These are phyloP conservation scores for Popillia japonica DNA, from an alignment of 1,140 invertebrate species.

Conservation along the genomic window DNA sequence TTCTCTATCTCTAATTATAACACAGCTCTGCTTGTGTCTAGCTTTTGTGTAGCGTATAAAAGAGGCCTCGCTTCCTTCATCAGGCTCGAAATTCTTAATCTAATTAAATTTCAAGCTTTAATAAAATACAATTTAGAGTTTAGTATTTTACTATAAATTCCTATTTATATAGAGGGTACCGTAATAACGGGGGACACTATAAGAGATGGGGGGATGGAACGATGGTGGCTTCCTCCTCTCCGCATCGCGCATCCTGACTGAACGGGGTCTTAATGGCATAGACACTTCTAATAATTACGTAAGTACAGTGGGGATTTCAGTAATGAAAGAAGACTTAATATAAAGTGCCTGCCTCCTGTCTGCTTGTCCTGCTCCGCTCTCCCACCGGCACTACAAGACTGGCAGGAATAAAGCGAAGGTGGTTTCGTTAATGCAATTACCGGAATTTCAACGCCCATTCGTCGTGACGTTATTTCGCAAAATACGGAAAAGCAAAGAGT, in stretches of 20 bases:
- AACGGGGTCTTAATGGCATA: slow-evolving; percentile 17
- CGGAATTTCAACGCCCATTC: slow-evolving; percentile 17
- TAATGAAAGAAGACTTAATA: slow-evolving; percentile 35
- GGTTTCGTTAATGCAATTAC: slow-evolving; percentile 32
- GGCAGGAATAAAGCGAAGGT: slow-evolving; percentile 3
- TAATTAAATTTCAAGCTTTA: slow-evolving; percentile 3
- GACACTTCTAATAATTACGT: slow-evolving; percentile 34
- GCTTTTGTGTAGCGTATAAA: too few relatives aligned
- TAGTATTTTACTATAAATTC: slow-evolving; percentile 12
- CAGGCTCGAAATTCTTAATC: neutral
- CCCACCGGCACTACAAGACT: neutral
- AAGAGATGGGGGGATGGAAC: neutral
- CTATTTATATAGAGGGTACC: neutral
- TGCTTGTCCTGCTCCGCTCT: neutral
- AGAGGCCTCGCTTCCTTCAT: neutral
- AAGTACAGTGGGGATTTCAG: slow-evolving; percentile 30
- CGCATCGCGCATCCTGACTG: neutral
- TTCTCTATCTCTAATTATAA: too few relatives aligned
- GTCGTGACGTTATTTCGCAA: slow-evolving; percentile 23
- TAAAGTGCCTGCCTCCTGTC: slow-evolving; percentile 7
- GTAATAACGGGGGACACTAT: slow-evolving; percentile 14
- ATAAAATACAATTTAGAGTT: slow-evolving; percentile 19
- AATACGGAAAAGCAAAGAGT: slow-evolving; percentile 32
- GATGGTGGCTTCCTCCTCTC: neutral
- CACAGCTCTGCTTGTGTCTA: too few relatives aligned